Evolutionary conservation across 2,888 invertebrate genomes (phyloP).

Genomic region (Trachelus tabidus): DNA sequence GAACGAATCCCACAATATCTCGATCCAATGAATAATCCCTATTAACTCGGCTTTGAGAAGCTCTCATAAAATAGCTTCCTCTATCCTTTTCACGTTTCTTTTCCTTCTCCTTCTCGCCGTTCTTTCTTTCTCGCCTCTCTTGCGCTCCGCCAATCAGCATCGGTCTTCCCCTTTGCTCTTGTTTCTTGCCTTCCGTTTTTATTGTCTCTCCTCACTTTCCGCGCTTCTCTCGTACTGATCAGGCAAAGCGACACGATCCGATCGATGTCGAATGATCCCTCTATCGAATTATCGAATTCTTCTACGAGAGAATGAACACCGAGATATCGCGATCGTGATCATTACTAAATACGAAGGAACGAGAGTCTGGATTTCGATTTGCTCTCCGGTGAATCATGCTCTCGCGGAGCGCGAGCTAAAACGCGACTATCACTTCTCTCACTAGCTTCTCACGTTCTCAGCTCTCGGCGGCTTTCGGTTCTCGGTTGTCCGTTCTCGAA

Average conservation of each 20-base stretch:
- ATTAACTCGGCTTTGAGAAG: background rate
- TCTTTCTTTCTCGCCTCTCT: background rate
- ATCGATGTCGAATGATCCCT: background rate
- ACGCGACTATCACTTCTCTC: slow-evolving; percentile 45
- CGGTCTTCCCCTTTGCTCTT: background rate
- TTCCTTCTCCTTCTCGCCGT: background rate
- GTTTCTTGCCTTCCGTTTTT: background rate
- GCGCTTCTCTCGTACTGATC: background rate
- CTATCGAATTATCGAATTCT: background rate
- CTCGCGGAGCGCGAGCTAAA: slow-evolving; percentile 48
- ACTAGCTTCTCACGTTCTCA: slow-evolving; percentile 27
- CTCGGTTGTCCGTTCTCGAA: slow-evolving; percentile 17
- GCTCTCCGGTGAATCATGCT: slow-evolving; percentile 34
- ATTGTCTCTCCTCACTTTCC: background rate
- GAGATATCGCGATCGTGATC: background rate
- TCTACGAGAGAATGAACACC: background rate
- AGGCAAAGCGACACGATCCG: background rate
- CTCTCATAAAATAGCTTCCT: background rate
- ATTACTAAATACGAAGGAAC: background rate
- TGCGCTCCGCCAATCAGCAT: background rate
- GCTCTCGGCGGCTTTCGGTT: background rate
- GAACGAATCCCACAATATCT: background rate
- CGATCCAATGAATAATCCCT: background rate
- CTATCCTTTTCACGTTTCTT: background rate
- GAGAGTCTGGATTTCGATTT: background rate